Evolutionary conservation across 53 echinoderm and acorn worm species (phyloP), one percentile per base, ranked within the genome.

Genomic region (Temnopleurus reevesii): DNA sequence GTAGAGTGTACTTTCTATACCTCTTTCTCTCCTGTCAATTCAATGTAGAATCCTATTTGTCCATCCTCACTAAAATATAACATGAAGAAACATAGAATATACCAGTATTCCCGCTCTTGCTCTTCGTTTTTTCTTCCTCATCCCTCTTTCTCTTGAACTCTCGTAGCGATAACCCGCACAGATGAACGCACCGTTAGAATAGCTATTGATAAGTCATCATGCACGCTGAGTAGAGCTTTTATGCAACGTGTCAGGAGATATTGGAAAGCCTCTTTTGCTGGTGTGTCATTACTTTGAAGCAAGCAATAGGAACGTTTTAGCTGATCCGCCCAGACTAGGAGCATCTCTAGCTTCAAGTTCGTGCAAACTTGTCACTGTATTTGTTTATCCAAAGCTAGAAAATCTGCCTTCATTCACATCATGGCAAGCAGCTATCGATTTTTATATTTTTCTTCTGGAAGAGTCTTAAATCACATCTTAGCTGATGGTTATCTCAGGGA

Each of bases 161-260:
- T n/a, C n/a, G n/a, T n/a, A n/a, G n/a, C 57, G 84, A 57, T 84
- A 19, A 36, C 38, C 26, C 19, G 44, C 59, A 84, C 86, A 46
- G 64, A 46, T 51, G 86, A 64, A 12, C 61, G 86, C 86, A 86
- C 46, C 84, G 84, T 86, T 30, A 86, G 86, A 86, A 86, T 44
- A 34, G 63, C 86, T 64, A 86, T 86, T 86, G 86, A 86, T 86
- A 61, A 46, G 64, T 61, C 63, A 86, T 86, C 86, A 86, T 86
- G 86, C 86, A 86, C 86, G 86, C 45, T 64, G 63, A 34, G 46
- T 86, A 46, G 86, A 86, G 46, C 63, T 46, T 86, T 86, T 86
- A 64, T 86, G 86, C 86, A 29, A 86, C 86, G 86, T 86, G 86
- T 86, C 64, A 46, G 64, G 25, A 24, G 30, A 86, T 86, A 86